phyloP scores from a whole-genome alignment of 2,888 invertebrate species.

The Lithodes maja region DNA sequence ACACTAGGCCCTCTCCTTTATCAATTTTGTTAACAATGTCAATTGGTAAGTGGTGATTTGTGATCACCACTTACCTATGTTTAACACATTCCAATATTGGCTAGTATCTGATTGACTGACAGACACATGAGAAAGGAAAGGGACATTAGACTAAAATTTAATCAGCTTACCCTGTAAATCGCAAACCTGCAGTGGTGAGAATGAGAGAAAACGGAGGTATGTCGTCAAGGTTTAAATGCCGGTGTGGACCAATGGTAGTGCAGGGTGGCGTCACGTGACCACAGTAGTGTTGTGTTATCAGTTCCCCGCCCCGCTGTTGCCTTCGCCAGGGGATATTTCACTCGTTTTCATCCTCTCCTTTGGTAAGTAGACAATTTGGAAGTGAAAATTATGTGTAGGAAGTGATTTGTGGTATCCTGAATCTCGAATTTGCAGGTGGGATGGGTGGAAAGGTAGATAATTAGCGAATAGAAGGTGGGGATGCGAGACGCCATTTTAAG shows the following conservation, averaged over 20 bases:
- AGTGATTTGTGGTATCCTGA: not conserved
- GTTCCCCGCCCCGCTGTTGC: constrained; percentile 12
- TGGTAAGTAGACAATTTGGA: constrained; percentile 9
- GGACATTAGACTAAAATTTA: too few species aligned
- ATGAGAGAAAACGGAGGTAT: constrained; percentile 16
- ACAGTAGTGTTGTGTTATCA: constrained; percentile 40
- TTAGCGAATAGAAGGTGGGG: constrained; percentile 1
- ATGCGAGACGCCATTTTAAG: constrained; percentile 61
- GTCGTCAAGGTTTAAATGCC: constrained; percentile 12
- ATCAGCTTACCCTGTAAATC: too few species aligned
- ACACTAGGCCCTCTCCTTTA: too few species aligned
- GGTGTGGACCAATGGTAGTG: constrained; percentile 19
- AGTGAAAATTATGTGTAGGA: not conserved
- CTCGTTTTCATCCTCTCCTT: not conserved
- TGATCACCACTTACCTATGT: too few species aligned
- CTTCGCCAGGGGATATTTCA: constrained; percentile 8
- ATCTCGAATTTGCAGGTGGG: not conserved
- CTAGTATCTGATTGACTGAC: too few species aligned
- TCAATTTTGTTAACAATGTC: too few species aligned
- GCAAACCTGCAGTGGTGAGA: too few species aligned
- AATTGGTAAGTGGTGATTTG: too few species aligned
- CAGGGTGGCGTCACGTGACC: constrained; percentile 30
- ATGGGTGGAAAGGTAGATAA: not conserved
- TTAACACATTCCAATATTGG: too few species aligned
- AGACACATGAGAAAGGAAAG: too few species aligned